A percentile compares a stretch with the other conserved stretches of the same genome.
Evolutionary conservation across 1,140 invertebrate species (phyloP).

Genomic region (Drosophila kohkoa): DNA sequence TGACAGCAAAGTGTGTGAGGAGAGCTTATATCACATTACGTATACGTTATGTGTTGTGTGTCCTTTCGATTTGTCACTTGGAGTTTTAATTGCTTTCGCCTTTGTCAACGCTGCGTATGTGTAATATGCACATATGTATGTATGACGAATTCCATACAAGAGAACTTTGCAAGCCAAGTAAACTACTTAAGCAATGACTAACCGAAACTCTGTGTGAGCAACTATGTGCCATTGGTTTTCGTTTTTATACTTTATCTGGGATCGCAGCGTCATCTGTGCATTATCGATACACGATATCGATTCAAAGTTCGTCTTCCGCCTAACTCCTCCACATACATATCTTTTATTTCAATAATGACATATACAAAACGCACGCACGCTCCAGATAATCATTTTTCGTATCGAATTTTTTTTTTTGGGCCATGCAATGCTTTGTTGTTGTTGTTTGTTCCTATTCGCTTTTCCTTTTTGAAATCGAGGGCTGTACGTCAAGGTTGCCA

Average conservation of each 20-base stretch:
- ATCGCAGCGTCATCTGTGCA: slow-evolving; percentile 37
- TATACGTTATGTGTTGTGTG: slow-evolving; percentile 4
- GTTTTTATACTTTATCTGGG: slow-evolving; percentile 13
- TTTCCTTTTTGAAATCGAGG: slow-evolving; percentile 24
- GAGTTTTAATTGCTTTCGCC: slow-evolving; percentile 11
- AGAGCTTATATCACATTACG: neutral
- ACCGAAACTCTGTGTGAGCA: neutral
- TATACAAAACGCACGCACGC: slow-evolving; percentile 43
- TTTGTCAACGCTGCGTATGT: slow-evolving; percentile 38
- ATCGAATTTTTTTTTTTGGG: slow-evolving; percentile 38
- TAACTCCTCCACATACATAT: slow-evolving; percentile 7
- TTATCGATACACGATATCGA: slow-evolving; percentile 48
- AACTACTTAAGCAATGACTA: slow-evolving; percentile 28
- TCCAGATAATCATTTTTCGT: slow-evolving; percentile 45
- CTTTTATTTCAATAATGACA: slow-evolving; percentile 47
- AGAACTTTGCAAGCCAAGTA: neutral
- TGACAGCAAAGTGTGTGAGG: neutral
- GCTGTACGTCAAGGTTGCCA: slow-evolving; percentile 43
- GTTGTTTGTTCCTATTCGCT: slow-evolving; percentile 19
- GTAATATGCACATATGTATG: slow-evolving; percentile 32
- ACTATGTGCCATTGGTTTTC: slow-evolving; percentile 1
- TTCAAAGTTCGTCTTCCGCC: slow-evolving; percentile 27
- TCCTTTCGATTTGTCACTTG: neutral
- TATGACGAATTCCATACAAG: slow-evolving; percentile 15
- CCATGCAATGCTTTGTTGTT: neutral